Conservation (phyloP, 2,113 vertebrate genomes). For the Cygnus buccinator region DNA sequence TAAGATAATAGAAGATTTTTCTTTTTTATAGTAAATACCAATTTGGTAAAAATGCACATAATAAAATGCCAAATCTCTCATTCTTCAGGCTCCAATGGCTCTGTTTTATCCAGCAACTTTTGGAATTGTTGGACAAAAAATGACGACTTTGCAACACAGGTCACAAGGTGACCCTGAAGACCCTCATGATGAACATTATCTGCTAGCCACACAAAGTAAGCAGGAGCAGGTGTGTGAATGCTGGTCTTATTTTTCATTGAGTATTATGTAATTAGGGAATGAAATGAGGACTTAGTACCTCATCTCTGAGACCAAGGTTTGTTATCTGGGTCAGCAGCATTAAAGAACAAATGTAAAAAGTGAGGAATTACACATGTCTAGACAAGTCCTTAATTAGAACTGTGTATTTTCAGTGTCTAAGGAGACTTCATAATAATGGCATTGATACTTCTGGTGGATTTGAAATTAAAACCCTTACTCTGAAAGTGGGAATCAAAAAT, state of each 20-base stretch:
- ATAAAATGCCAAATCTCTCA: background rate
- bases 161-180: slow-evolving; percentile 95
- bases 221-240: slow-evolving; percentile 89
- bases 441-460: background rate
- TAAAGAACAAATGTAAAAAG: background rate
- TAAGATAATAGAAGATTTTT: background rate
- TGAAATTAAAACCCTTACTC: background rate
- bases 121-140: slow-evolving; percentile 97
- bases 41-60: background rate
- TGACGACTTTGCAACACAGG: slow-evolving; percentile 91
- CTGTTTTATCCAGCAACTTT: slow-evolving; percentile 96
- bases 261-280: background rate
- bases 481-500: background rate
- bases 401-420: background rate
- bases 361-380: background rate
- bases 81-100: slow-evolving; percentile 91
- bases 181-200: slow-evolving; percentile 96
- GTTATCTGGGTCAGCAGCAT: background rate
- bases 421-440: background rate
- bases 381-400: background rate
- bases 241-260: background rate
- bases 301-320: background rate
- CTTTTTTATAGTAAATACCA: background rate
- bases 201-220: slow-evolving; percentile 96
- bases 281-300: background rate